Evolutionary conservation across 2,888 invertebrate species (phyloP).

Genomic region (Lasioglossum figueresi): DNA sequence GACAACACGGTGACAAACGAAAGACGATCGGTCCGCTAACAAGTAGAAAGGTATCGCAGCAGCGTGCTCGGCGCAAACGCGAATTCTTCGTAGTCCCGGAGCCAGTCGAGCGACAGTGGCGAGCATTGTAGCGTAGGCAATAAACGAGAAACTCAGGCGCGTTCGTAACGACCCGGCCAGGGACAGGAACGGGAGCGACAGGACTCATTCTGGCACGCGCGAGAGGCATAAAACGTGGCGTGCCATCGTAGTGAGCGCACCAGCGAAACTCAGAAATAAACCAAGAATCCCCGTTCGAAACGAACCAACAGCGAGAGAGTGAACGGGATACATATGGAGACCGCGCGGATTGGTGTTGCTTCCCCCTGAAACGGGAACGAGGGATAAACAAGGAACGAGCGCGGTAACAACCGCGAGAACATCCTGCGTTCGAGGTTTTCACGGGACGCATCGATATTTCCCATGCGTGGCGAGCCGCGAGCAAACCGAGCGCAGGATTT

Average conservation of each 20-base stretch:
- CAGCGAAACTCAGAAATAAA: slow-evolving; percentile 70
- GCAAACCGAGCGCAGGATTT: neutral
- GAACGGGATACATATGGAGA: neutral
- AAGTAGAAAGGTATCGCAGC: neutral
- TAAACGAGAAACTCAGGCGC: neutral
- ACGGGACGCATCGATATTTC: slow-evolving; percentile 56
- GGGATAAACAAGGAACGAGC: slow-evolving; percentile 43
- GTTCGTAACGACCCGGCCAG: neutral
- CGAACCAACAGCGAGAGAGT: neutral
- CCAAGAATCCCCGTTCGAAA: slow-evolving; percentile 38
- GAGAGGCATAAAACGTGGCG: slow-evolving; percentile 48
- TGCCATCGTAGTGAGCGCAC: slow-evolving; percentile 59
- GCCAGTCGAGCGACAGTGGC: neutral
- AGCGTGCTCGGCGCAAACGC: neutral
- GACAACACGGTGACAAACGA: neutral
- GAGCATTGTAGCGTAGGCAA: neutral
- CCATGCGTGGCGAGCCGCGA: slow-evolving; percentile 22
- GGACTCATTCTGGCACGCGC: slow-evolving; percentile 61
- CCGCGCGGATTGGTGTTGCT: neutral
- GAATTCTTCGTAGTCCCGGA: neutral
- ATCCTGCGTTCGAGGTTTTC: slow-evolving; percentile 57
- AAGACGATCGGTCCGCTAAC: neutral
- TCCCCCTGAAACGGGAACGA: slow-evolving; percentile 23
- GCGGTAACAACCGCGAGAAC: slow-evolving; percentile 59
- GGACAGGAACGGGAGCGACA: slow-evolving; percentile 28